Evolutionary conservation across 2,888 invertebrate species (phyloP), one percentile per base, ranked within the genome.

Genomic region (Xestia sexstrigata): DNA sequence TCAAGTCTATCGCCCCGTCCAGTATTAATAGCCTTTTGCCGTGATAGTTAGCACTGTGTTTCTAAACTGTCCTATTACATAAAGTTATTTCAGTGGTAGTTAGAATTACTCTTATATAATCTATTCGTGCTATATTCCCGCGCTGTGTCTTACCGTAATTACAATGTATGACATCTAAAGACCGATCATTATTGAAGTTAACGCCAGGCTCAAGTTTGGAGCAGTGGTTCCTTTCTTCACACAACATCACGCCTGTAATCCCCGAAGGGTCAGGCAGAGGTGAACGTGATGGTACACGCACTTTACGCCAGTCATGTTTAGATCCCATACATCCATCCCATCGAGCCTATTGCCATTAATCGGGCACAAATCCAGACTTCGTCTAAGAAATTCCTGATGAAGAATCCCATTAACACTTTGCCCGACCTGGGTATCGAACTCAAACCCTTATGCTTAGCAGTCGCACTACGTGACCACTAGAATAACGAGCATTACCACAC

Each of bases 1-100:
- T 82, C 66, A 67, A 60, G 55, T 55, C 15, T 55, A 70, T 68
- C 23, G 55, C 30, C 39, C 17, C 1, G 7, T 49, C n/a, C 26
- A 47, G 20, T 55, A 55, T 70, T 70, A 42, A 66, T 52, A 55
- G 76, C 58, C 39, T 30, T n/a, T 69, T 47, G n/a, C 23, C 47
- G 35, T 74, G 52, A 52, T 70, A 66, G 17, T 60, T 23, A 66
- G 23, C 35, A 26, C 17, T 67, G 4, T 13, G 5, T 55, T 75
- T 70, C 60, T 66, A 55, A 47, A n/a, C 70, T 52, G 17, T 42
- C 39, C 39, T 66, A n/a, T n/a, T 47, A 58, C 42, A n/a, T n/a
- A 30, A 4, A 30, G 17, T 47, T 20, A 49, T 42, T 30, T 45
- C 20, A 58, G n/a, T 35, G 35, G 35, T 20, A 42, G n/a, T 72